Base-by-base conservation (phyloP, 2,113 vertebrate genomes). In the Garra rufa region DNA sequence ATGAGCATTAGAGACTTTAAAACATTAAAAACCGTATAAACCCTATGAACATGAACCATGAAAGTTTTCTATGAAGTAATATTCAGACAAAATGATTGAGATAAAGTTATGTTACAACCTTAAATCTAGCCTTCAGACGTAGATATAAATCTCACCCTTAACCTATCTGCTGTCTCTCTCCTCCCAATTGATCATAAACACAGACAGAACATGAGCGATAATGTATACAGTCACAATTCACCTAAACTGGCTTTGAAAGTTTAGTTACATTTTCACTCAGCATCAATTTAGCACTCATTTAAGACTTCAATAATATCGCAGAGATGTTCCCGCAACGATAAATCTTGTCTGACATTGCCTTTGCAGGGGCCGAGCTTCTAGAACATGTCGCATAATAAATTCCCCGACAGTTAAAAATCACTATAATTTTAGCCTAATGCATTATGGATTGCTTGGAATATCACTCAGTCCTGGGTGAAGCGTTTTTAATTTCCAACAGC, bases 391-490 rank as follows among this genome's bases (percentile, higher is more conserved):
- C 94, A 95, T 97, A 97, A 98, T 98, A 99, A 96, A 98, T 98
- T 97, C 95, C 91, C 90, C 93, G 97, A 99, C 98, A 98, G 97
- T 98, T 99, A 99, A 98, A 99, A 99, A 99, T 99, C 97, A 97
- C 98, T 99, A 97, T 97, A 95, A 99, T 99, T 99, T 88, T 96
- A 96, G 96, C 95, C 97, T 99, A 99, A 99, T 99, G 97, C 94
- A 97, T 99, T 99, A 99, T 99, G 97, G 98, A 99, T 99, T 97
- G 96, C 97, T 95, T 96, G 97, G 97, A 98, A 99, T 98, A 97
- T 96, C 96, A 97, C 96, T 96, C 95, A 95, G 96, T 96, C 96
- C 81, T 90, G 95, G 95, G 93, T 97, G 97, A 98, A 97, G 96
- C 94, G 95, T 97, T 98, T 98, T 97, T 99, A 98, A 99, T 99